Evolutionary conservation across 2,113 vertebrate genomes (phyloP).

Genomic region (Mesitornis unicolor): DNA sequence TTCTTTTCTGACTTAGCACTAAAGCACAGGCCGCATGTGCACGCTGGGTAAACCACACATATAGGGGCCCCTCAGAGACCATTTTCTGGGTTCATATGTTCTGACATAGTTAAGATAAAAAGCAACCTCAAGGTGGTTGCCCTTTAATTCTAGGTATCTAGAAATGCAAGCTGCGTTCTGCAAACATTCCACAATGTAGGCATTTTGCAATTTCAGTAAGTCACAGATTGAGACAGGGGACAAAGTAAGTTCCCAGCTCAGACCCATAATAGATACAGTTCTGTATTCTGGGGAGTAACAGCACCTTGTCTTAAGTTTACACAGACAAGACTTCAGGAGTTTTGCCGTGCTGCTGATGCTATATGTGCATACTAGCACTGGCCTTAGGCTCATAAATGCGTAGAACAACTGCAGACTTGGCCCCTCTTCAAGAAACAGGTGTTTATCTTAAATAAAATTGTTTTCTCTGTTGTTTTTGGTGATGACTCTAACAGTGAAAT

Average conservation of each 20-base stretch:
- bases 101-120: background rate
- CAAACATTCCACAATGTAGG: background rate
- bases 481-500: background rate
- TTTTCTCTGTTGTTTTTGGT: background rate
- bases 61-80: fast-evolving
- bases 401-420: background rate
- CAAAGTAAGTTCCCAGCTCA: background rate
- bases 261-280: background rate
- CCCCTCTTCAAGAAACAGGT: background rate
- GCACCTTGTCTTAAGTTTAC: background rate
- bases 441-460: background rate
- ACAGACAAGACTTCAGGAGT: background rate
- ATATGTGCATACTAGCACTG: background rate
- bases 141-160: background rate
- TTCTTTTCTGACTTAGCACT: background rate
- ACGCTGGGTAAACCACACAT: background rate
- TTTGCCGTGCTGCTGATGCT: background rate
- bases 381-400: fast-evolving
- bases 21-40: fast-evolving
- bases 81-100: background rate
- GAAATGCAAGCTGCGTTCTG: background rate
- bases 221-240: background rate
- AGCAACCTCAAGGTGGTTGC: background rate
- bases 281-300: background rate
- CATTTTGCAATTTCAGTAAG: background rate